Evolutionary conservation across 2,797 vertebrate species (phyloP), one percentile per base, ranked within the genome.

Genomic region (Dermochelys coriacea): DNA sequence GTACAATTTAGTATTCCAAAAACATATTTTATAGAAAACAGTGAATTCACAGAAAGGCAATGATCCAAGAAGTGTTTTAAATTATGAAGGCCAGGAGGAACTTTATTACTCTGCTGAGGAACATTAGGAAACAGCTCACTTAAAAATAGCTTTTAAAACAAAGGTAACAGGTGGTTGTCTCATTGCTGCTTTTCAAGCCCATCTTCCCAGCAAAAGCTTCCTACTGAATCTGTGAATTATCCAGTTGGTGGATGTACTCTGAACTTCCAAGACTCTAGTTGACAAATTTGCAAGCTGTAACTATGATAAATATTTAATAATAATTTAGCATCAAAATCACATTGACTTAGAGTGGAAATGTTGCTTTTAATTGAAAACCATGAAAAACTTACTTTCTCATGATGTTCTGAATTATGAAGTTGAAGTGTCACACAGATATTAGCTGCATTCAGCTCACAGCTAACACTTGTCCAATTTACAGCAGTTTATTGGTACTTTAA

Each of bases 171-270:
- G 5, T 41, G 91, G 90, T 50, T 81, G 77, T 21, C 31, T 41
- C 87, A 41, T 71, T 92, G n/a, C 64, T 94, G 37, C 10, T 31
- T 84, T 71, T 47, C 21, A 84, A 82, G 34, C 12, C 50, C 68
- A 31, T 89, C 93, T 92, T 91, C 80, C 51, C 59, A 90, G 47
- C 12, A 94, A 75, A 93, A 94, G 8, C 9, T 90, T 85, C 71
- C 29, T 52, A 14, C 0, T 75, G 12, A 83, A 90, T 85, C 71
- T 83, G 37, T 86, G 61, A 91, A 91, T 84, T 55, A 86, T 31
- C 41, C 52, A 87, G 84, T 41, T 59, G 54, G 55, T 10, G 59
- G 52, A 84, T 71, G 47, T 5, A 82, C 16, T 79, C 74, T 83
- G 15, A 89, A 29, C 77, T 84, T 85, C 50, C 55, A 74, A 80